These are phyloP conservation scores for Drosophila monieri DNA, from an alignment of 2,888 invertebrate genomes.

Conservation along the genomic window DNA sequence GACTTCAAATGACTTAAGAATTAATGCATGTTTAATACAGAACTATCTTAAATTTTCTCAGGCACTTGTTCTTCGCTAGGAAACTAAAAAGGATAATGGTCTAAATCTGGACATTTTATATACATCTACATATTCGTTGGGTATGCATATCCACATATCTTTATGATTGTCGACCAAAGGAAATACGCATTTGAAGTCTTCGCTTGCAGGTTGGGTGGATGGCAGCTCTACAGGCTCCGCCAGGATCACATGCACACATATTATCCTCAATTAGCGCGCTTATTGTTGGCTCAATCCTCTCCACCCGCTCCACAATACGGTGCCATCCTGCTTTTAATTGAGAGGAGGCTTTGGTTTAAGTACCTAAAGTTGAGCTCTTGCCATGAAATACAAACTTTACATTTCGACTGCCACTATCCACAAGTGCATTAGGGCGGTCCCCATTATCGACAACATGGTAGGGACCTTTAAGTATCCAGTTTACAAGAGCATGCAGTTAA, in stretches of 20 bases:
- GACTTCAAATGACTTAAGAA: neutral
- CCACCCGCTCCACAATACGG: neutral
- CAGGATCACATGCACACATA: slow-evolving; percentile 52
- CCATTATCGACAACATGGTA: neutral
- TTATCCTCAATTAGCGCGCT: slow-evolving; percentile 77
- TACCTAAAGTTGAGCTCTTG: slow-evolving; percentile 66
- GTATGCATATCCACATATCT: neutral
- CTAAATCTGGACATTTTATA: slow-evolving; percentile 11
- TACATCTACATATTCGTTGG: neutral
- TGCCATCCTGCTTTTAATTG: slow-evolving; percentile 47
- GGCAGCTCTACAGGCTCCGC: slow-evolving; percentile 28
- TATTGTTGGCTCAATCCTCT: slow-evolving; percentile 56
- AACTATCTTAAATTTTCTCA: slow-evolving; percentile 40
- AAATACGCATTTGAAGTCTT: slow-evolving; percentile 10
- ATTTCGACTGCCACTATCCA: slow-evolving; percentile 60
- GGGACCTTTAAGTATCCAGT: neutral
- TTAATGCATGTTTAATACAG: neutral
- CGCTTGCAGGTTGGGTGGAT: slow-evolving; percentile 17
- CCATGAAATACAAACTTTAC: slow-evolving; percentile 72
- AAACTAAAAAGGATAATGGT: slow-evolving; percentile 59
- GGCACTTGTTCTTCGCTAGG: slow-evolving; percentile 26
- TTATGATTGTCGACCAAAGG: slow-evolving; percentile 12
- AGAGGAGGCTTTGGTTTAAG: slow-evolving; percentile 69
- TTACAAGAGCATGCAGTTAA: neutral
- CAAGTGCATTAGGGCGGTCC: neutral